Conservation (phyloP, 2,888 invertebrate species). For the Gisinianus flammeolus region DNA sequence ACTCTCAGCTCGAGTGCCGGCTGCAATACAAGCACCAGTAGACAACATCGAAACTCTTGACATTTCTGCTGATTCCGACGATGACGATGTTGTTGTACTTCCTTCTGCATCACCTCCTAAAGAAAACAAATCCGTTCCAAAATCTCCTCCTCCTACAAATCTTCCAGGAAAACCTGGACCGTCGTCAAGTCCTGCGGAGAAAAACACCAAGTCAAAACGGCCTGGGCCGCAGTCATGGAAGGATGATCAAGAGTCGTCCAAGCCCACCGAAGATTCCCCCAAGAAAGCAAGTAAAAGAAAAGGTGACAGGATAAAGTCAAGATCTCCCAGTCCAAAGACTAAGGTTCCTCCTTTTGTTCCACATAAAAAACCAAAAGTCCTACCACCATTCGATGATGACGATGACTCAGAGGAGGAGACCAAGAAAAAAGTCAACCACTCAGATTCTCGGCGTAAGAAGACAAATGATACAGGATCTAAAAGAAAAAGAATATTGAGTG, state of each 20-base stretch:
- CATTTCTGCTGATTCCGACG: neutral
- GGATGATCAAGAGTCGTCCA: too few relatives aligned
- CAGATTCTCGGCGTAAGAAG: too few relatives aligned
- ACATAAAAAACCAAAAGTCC: neutral
- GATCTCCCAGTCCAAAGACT: neutral
- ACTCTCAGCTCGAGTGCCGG: too few relatives aligned
- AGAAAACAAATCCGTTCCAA: neutral
- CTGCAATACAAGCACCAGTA: too few relatives aligned
- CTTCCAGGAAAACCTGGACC: neutral
- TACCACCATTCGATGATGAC: neutral
- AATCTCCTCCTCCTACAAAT: neutral
- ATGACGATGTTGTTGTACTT: neutral
- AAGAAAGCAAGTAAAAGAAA: neutral
- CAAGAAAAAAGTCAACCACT: too few relatives aligned
- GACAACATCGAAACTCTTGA: neutral
- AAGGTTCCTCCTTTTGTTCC: neutral
- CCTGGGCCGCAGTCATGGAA: neutral
- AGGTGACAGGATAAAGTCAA: too few relatives aligned
- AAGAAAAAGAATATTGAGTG: too few relatives aligned
- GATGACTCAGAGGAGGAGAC: too few relatives aligned
- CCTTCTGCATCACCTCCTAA: neutral
- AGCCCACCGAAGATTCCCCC: too few relatives aligned
- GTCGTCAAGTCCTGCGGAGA: neutral
- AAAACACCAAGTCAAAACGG: neutral
- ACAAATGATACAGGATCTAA: too few relatives aligned